These are phyloP conservation scores for Leuctra nigra DNA, from an alignment of 2,888 invertebrate genomes.

Conservation along the genomic window DNA sequence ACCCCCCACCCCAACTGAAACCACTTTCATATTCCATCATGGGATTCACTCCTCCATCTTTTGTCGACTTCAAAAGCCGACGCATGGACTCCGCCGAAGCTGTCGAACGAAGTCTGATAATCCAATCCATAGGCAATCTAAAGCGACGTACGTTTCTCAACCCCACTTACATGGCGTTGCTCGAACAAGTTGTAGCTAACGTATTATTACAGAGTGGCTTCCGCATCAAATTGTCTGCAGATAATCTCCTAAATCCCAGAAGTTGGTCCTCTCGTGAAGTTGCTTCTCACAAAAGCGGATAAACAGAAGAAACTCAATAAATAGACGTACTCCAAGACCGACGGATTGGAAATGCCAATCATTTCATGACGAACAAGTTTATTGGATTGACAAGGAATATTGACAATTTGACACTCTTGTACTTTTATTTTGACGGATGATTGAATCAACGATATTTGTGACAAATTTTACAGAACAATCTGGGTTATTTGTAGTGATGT, in stretches of 20 bases:
- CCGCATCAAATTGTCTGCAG: conserved; percentile 1
- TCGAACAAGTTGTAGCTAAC: too few species aligned
- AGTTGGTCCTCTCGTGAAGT: neutral
- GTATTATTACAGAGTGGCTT: conserved; percentile 5
- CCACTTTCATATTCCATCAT: conserved; percentile 23
- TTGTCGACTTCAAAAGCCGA: conserved; percentile 21
- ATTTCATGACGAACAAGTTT: neutral
- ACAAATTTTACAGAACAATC: too few species aligned
- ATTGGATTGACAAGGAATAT: neutral
- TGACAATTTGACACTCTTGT: too few species aligned
- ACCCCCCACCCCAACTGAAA: neutral
- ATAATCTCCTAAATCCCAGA: neutral
- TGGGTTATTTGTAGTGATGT: too few species aligned
- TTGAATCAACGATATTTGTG: too few species aligned
- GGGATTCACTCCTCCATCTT: conserved; percentile 17
- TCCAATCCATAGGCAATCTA: conserved; percentile 15
- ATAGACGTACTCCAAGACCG: neutral
- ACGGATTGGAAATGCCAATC: conserved; percentile 4
- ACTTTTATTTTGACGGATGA: too few species aligned
- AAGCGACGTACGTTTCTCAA: neutral
- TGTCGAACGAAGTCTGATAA: neutral
- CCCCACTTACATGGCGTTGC: neutral
- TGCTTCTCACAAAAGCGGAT: too few species aligned
- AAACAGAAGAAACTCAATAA: conserved; percentile 2
- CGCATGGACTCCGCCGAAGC: conserved; percentile 4